Conservation (phyloP, 2,113 vertebrate genomes). For the Gavialis gangeticus region DNA sequence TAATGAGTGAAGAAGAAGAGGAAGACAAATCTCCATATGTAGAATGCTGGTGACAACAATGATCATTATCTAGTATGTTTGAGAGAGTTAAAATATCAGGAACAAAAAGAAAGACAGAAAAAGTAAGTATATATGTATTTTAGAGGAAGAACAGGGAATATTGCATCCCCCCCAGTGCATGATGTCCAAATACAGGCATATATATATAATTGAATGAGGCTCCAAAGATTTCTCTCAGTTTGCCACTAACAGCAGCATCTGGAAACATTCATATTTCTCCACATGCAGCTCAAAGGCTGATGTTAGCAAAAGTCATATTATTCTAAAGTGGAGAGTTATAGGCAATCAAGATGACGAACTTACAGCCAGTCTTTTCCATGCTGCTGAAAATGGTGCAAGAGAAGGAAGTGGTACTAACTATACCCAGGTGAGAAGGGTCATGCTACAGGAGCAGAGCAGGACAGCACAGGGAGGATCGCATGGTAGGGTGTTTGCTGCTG, state of each 20-base stretch:
- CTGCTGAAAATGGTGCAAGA: neutral
- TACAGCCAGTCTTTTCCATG: neutral
- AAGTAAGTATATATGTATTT: neutral
- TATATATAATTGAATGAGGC: neutral
- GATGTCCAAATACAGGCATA: neutral
- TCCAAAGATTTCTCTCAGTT: neutral
- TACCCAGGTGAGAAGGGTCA: rapidly evolving
- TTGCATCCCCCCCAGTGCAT: neutral
- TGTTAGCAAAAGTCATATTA: neutral
- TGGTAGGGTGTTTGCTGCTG: no score
- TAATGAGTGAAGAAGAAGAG: neutral
- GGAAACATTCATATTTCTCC: neutral
- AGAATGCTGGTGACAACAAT: neutral
- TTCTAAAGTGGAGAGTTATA: neutral
- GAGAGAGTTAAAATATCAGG: neutral
- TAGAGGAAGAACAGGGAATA: neutral
- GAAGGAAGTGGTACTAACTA: neutral
- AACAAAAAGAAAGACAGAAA: neutral
- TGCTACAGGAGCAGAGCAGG: neutral
- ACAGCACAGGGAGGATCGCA: neutral
- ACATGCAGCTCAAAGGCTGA: neutral
- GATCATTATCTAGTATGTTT: neutral
- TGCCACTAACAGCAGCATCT: neutral
- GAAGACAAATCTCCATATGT: neutral
- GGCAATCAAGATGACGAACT: neutral